Evolutionary conservation across 2,888 invertebrate species (phyloP), one percentile per base, ranked within the genome.

Genomic region (Chouioia cunea): DNA sequence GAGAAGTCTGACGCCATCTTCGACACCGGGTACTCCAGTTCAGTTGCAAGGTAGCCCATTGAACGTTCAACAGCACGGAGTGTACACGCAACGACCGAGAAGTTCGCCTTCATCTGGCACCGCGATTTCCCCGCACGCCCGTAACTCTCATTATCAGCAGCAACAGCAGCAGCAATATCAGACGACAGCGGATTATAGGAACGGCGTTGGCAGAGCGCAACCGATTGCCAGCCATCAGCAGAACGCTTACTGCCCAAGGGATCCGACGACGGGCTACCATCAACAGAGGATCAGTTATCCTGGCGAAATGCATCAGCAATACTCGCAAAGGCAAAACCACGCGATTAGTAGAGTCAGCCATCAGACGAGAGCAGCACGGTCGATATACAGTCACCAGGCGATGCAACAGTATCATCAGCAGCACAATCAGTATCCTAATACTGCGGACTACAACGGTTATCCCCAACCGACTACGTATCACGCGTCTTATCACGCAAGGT

Each of bases 51-150:
- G 84, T 4, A 91, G 91, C 81, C 91, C 92, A 0, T 83, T 92
- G 10, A 89, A 90, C 43, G 83, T 85, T 56, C 81, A 84, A 27
- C 78, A 80, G 48, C 75, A 81, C 52, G 81, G 81, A 73, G 88
- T 90, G 74, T 92, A 92, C 81, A 90, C 91, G 74, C 88, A 88
- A 66, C 78, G 88, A 76, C 88, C 88, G 14, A 87, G 92, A 73
- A 91, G 92, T 12, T 92, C 92, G 2, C 92, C 92, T 0, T 92
- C 92, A 0, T 91, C 91, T 46, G 91, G 90, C 4, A 89, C 87
- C 2, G 78, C 81, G 4, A 81, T 81, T 75, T 77, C 83, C 1
- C 78, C 83, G 2, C 85, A 85, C 60, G 76, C 67, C 2, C 78
- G 82, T n/a, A 80, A 72, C 59, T 83, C 80, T 8, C 82, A 85